Evolutionary conservation across 2,797 vertebrate genomes (phyloP), one percentile per base, ranked within the genome.

Genomic region (Silurus aristotelis): DNA sequence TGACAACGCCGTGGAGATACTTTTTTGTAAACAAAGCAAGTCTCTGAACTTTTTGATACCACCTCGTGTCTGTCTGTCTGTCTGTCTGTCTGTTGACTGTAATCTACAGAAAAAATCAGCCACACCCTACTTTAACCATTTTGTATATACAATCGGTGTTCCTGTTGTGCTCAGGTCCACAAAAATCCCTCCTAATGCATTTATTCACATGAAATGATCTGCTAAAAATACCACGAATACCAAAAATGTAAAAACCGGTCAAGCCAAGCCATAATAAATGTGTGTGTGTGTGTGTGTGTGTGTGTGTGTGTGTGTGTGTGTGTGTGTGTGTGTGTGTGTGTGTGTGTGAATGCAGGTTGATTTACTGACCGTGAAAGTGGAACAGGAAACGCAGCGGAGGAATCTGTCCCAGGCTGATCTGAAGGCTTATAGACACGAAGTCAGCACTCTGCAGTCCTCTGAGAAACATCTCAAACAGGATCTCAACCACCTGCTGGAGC

Each of bases 391-490:
- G 60, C 97, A 97, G 91, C 97, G 95, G 88, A 95, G 96, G 17
- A 96, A 92, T 88, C 93, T 98, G 90, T 97, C 94, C 67, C 97
- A 98, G 90, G 96, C 95, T 46, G 97, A 99, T 84, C 92, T 99
- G 89, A 98, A 97, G 94, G 94, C 96, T 89, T 97, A 99, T 92
- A 96, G 94, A 0, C 97, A 98, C 90, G 96, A 99, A 91, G 95
- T 98, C 90, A 96, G 95, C 48, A 93, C 94, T 48, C 91, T 99
- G 80, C 95, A 90, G 91, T 95, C 97, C 90, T 98, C 97, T 0
- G 97, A 99, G 92, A 99, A 99, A 85, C 97, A 98, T 89, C 93
- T 99, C 88, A 98, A 98, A 82, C 98, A 99, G 91, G 98, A 99
- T 90, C 94, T 98, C 87, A 99, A 98, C 92, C 97, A 98, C 90